These are phyloP conservation scores for Cassiopea andromeda DNA, from an alignment of 30 jellyfish, hydroid and myxozoan genomes.

Conservation along the genomic window DNA sequence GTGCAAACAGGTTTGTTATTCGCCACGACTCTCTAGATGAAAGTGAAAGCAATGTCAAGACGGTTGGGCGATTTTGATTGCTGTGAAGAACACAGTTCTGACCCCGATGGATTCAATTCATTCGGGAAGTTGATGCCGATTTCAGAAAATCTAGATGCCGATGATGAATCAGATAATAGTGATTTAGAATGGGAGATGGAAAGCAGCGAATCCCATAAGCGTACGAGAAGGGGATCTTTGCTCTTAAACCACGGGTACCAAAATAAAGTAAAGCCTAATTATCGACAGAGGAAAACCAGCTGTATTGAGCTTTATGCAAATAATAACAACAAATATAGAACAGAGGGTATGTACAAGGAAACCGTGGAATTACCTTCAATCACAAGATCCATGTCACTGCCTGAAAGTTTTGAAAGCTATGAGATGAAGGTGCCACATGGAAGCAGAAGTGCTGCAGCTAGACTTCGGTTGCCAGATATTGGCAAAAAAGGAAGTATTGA, in stretches of 20 bases:
- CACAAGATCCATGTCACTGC: conserved; percentile 66
- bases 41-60: conserved; percentile 12
- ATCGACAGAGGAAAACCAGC: conserved; percentile 56
- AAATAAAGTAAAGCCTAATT: conserved; percentile 18
- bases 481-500: conserved; percentile 12
- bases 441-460: conserved; percentile 64
- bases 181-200: conserved; percentile 36
- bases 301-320: conserved; percentile 55
- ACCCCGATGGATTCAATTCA: background rate
- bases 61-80: background rate
- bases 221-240: conserved; percentile 25
- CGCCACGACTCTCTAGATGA: background rate
- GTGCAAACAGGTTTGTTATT: background rate
- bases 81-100: background rate
- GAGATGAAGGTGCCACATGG: conserved; percentile 48
- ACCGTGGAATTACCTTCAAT: conserved; percentile 33
- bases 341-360: background rate
- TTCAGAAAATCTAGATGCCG: conserved; percentile 67
- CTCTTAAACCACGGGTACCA: conserved; percentile 6
- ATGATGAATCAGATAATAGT: conserved; percentile 67
- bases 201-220: background rate
- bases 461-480: conserved; percentile 64
- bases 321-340: background rate
- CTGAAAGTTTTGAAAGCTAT: conserved; percentile 57
- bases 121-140: conserved; percentile 44